These are phyloP conservation scores for Aplysina aerophoba DNA, from an alignment of 37 sponge, comb jelly and placozoan genomes.

Conservation along the genomic window DNA sequence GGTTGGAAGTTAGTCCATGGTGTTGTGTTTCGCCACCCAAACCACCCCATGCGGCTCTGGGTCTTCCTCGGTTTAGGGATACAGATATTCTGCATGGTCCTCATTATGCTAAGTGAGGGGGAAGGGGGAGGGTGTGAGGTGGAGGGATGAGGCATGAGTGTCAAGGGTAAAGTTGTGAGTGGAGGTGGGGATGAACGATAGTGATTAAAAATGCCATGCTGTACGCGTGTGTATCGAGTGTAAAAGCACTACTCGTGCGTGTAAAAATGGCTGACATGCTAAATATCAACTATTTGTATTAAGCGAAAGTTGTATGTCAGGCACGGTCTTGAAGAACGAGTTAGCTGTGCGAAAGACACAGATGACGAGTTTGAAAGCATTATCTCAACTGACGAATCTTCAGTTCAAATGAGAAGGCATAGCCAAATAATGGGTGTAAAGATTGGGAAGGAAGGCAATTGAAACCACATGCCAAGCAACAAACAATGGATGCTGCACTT, in stretches of 20 bases:
- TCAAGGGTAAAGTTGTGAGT: too few relatives aligned
- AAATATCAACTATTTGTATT: too few relatives aligned
- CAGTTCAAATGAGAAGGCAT: not conserved
- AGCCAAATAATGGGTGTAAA: not conserved
- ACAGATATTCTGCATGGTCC: constrained; percentile 86
- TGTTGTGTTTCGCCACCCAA: constrained; percentile 93
- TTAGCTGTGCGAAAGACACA: not conserved
- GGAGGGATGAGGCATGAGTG: too few relatives aligned
- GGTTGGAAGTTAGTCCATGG: constrained; percentile 99
- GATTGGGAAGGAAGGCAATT: constrained; percentile 2
- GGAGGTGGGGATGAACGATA: too few relatives aligned
- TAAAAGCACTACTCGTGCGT: too few relatives aligned
- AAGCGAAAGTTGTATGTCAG: too few relatives aligned
- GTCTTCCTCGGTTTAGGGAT: constrained; percentile 90
- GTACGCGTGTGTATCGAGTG: too few relatives aligned
- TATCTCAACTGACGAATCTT: not conserved
- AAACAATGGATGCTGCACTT: not conserved
- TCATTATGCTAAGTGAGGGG: constrained; percentile 77
- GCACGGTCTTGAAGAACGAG: too few relatives aligned
- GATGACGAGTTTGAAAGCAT: not conserved
- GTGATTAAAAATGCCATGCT: too few relatives aligned
- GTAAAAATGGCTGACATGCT: too few relatives aligned
- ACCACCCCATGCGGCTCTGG: constrained; percentile 67
- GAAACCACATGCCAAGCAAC: constrained; percentile 6
- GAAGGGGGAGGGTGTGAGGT: too few relatives aligned